Evolutionary conservation across 2,888 invertebrate genomes (phyloP).

Genomic region (Agriotes lineatus): DNA sequence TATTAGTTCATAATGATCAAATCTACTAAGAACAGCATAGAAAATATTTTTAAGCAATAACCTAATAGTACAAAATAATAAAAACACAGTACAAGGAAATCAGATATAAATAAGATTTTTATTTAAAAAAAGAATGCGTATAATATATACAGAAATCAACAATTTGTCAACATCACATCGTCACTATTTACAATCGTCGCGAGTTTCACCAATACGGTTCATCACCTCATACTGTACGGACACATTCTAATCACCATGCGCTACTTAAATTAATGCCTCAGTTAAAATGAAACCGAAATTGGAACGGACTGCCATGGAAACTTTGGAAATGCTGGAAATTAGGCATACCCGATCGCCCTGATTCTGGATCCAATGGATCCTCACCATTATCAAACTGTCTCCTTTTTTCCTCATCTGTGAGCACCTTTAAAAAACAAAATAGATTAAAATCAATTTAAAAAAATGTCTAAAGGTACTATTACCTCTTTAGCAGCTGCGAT

Average conservation of each 20-base stretch:
- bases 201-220: neutral
- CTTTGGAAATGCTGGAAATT: slow-evolving; percentile 87
- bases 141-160: slow-evolving; percentile 17
- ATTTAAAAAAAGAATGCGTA: neutral
- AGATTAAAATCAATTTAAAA: neutral
- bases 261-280: slow-evolving; percentile 62
- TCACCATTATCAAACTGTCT: slow-evolving; percentile 94
- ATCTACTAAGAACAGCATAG: no score
- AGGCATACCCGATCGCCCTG: slow-evolving; percentile 74
- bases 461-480: neutral
- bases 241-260: neutral
- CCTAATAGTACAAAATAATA: neutral
- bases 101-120: slow-evolving; percentile 11
- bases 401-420: slow-evolving; percentile 92
- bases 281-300: slow-evolving; percentile 98
- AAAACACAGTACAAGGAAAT: neutral
- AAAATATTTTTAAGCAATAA: no score
- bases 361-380: slow-evolving; percentile 97
- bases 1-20: no score
- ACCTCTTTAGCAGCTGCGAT: slow-evolving; percentile 99
- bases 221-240: neutral
- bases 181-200: slow-evolving; percentile 13
- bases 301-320: slow-evolving; percentile 84
- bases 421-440: slow-evolving; percentile 66
- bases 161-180: slow-evolving; percentile 9